phyloP scores from a whole-genome alignment of 2,113 vertebrate genomes.

The Hirundichthys speculiger region DNA sequence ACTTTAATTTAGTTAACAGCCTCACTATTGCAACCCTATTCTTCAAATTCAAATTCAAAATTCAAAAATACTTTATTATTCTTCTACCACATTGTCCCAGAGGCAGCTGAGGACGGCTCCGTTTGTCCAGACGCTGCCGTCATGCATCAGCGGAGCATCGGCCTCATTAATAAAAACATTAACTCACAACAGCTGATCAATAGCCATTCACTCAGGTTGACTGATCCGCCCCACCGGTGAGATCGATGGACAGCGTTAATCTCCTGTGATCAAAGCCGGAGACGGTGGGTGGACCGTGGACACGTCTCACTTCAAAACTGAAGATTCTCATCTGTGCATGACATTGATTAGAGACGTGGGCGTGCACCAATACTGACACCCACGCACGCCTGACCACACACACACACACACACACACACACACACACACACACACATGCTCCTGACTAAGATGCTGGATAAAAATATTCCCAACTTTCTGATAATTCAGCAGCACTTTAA shows the following conservation, averaged over 20 bases:
- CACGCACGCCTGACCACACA: constrained; percentile 10
- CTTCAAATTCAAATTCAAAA: too few species aligned
- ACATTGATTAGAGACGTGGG: constrained; percentile 39
- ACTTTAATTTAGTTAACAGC: neutral
- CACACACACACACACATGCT: too few species aligned
- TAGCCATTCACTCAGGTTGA: constrained; percentile 44
- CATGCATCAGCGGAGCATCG: constrained; percentile 10
- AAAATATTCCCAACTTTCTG: too few species aligned
- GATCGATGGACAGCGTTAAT: constrained; percentile 51
- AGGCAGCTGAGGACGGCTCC: too few species aligned
- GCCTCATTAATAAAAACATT: constrained; percentile 58
- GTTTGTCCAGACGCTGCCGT: neutral
- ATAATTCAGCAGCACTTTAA: too few species aligned
- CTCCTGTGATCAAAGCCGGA: constrained; percentile 27
- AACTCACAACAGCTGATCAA: constrained; percentile 47
- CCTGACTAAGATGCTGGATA: too few species aligned
- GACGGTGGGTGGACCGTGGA: constrained; percentile 1
- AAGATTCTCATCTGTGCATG: constrained; percentile 30
- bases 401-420: neutral
- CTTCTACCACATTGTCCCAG: constrained; percentile 19
- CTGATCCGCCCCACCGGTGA: constrained; percentile 37
- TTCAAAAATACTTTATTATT: too few species aligned
- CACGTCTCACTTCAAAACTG: constrained; percentile 40
- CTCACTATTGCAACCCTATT: too few species aligned
- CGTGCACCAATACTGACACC: constrained; percentile 33